These are phyloP conservation scores for Kuschelorhynchus macadamiae DNA, from an alignment of 2,888 invertebrate species.

Conservation along the genomic window DNA sequence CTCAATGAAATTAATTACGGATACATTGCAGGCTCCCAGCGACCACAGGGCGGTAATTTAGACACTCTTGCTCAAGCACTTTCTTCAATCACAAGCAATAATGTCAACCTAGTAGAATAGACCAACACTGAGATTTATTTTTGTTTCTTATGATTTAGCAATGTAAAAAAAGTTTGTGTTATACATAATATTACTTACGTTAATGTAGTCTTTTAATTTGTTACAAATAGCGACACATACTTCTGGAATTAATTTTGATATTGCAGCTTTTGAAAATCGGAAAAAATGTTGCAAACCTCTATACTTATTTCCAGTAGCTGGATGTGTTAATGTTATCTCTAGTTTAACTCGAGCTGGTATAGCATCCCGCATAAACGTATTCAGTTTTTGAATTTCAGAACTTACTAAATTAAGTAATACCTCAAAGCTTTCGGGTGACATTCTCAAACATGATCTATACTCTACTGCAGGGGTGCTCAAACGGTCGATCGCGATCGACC, in stretches of 20 bases:
- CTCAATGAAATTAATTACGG: too few relatives aligned
- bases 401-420: background rate
- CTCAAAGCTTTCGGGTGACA: background rate
- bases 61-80: too few relatives aligned
- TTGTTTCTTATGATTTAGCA: too few relatives aligned
- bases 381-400: background rate
- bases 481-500: too few relatives aligned
- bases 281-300: constrained; percentile 9
- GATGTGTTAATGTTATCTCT: background rate
- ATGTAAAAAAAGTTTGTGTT: too few relatives aligned
- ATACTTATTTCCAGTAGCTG: constrained; percentile 4
- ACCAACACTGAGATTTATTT: too few relatives aligned
- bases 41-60: too few relatives aligned
- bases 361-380: background rate
- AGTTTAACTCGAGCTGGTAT: background rate
- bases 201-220: constrained; percentile 4
- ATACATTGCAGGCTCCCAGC: too few relatives aligned
- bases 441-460: background rate
- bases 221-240: background rate
- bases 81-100: too few relatives aligned
- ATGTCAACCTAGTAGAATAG: too few relatives aligned
- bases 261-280: constrained; percentile 1
- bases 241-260: constrained; percentile 6
- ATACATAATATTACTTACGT: too few relatives aligned
- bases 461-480: too few relatives aligned